Evolutionary conservation across 2,888 invertebrate species (phyloP), one percentile per base, ranked within the genome.

Genomic region (Zele albiditarsus): DNA sequence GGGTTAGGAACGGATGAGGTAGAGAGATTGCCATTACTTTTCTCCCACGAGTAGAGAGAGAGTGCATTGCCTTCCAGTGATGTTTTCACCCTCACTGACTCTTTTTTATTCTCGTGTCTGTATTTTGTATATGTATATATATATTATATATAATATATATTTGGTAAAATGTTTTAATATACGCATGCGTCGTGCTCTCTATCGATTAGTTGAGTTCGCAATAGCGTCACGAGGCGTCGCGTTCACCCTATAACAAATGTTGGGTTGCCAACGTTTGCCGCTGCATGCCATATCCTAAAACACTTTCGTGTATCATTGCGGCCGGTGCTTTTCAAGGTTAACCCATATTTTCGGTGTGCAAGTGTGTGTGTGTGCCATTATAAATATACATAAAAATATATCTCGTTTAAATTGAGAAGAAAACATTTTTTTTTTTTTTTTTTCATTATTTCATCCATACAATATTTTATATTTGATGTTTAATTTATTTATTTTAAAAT

Each of bases 241-340:
- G 78, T 74, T 74, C 80, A 73, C 78, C 80, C 80, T 73, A 79
- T 79, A 77, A 73, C 78, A 75, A 71, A 71, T 67, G 33, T 71
- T 71, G 62, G 53, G 58, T 57, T 66, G 49, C 75, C 71, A 75
- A 71, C 66, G 58, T 75, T 58, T 58, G 58, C 38, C 69, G 46
- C 53, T 62, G 25, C 70, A 67, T 46, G 66, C 42, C 82, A 84
- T 84, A 84, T 84, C 84, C 86, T 86, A 85, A 88, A 88, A 88
- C 88, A 87, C 87, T 86, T 85, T 85, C 85, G 86, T 85, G 85
- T 84, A 86, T 83, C 85, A 83, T 85, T 84, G 84, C 84, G 82
- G 82, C 86, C 86, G 84, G 85, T 83, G 78, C 82, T 84, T 87
- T 88, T 88, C 88, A 88, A 88, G 88, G 88, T 88, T 88, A 88